Evolutionary conservation across 2,113 vertebrate species (phyloP), one percentile per base, ranked within the genome.

Genomic region (Plectropomus leopardus): DNA sequence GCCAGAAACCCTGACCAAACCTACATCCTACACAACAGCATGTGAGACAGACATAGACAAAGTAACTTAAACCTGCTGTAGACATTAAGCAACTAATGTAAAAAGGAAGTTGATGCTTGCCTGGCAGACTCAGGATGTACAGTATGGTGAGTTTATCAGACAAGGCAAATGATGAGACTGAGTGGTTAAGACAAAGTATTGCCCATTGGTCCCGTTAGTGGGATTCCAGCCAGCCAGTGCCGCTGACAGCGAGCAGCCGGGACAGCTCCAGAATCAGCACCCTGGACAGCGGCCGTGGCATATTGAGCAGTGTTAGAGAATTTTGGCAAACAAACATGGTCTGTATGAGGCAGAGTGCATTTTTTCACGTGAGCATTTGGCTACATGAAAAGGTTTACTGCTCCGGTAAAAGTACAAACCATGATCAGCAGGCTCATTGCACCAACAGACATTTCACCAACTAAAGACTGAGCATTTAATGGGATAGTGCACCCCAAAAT

Each of bases 261-360:
- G 24, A 71, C 42, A 34, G 34, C 32, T 44, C 32, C 32, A 69
- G 17, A 26, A 36, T 81, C 57, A 70, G 30, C 54, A 51, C 61
- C 19, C 14, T 28, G 48, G 48, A 65, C 42, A 51, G 30, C 19
- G 1, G n/a, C 15, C 21, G 26, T 53, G 14, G 42, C 28, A 63
- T 21, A 4, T 36, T 78, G 15, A 45, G 21, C 9, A 32, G 24
- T 21, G 26, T 44, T 4, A 16, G 26, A 53, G 36, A 64, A 34
- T 34, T 5, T 19, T 28, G 23, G 17, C 14, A 50, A 48, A 59
- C 1, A 17, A 50, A 77, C 8, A 7, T 32, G 7, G 14, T 48
- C 13, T 23, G 14, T 54, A 2, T 13, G 50, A 65, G 19, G 21
- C 8, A 45, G 54, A 4, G 23, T 48, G 21, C 42, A 6, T 67